These are phyloP conservation scores for Pseudomyrmex dendroicus DNA, from an alignment of 1,140 invertebrate genomes.

Conservation along the genomic window DNA sequence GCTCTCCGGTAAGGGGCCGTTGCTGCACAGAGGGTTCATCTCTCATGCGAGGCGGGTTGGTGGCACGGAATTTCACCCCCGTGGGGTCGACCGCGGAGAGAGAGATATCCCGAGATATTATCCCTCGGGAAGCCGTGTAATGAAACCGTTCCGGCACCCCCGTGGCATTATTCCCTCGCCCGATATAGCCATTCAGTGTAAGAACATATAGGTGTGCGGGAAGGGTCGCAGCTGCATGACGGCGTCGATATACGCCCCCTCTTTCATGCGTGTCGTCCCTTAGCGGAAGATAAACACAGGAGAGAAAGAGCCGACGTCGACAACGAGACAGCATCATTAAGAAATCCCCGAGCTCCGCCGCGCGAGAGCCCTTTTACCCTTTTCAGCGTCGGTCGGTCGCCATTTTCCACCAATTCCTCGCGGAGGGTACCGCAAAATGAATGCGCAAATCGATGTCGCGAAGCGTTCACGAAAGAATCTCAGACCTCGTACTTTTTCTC, in stretches of 20 bases:
- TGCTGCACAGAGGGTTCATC: slow-evolving; percentile 43
- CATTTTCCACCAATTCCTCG: slow-evolving; percentile 53
- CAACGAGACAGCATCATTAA: slow-evolving; percentile 51
- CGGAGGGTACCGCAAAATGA: slow-evolving; percentile 36
- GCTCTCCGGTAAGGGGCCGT: slow-evolving; percentile 37
- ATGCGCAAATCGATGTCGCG: neutral
- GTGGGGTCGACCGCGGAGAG: slow-evolving; percentile 65
- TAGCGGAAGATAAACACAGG: slow-evolving; percentile 15
- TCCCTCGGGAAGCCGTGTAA: slow-evolving; percentile 79
- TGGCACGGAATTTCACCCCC: slow-evolving; percentile 73
- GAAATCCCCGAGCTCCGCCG: slow-evolving; percentile 35
- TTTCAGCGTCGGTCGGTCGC: slow-evolving; percentile 34
- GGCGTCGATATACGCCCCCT: slow-evolving; percentile 54
- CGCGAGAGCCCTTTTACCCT: slow-evolving; percentile 15
- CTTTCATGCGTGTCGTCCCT: slow-evolving; percentile 56
- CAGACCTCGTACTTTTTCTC: too few species aligned
- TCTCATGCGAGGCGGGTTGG: slow-evolving; percentile 63
- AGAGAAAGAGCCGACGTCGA: slow-evolving; percentile 36
- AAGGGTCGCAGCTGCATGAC: slow-evolving; percentile 62
- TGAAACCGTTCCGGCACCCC: slow-evolving; percentile 80
- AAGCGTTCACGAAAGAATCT: neutral
- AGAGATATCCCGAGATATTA: slow-evolving; percentile 76
- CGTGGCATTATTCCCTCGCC: slow-evolving; percentile 68
- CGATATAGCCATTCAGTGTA: slow-evolving; percentile 66
- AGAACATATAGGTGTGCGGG: slow-evolving; percentile 68